Evolutionary conservation across 92 coral and sea anemone genomes (phyloP), one percentile per base, ranked within the genome.

Genomic region (Paramuricea clavata): DNA sequence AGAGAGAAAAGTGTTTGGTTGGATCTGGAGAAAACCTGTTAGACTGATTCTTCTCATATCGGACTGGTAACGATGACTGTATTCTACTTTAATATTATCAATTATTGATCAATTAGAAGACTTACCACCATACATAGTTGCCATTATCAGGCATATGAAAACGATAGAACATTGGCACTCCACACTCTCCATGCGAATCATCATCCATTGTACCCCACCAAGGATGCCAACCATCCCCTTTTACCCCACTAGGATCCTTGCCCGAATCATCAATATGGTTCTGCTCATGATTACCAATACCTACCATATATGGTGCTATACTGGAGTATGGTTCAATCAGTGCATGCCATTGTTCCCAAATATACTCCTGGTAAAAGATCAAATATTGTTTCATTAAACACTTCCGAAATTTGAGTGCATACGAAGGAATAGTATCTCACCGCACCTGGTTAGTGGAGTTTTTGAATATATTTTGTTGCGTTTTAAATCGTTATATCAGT

Each of bases 61-160:
- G n/a, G n/a, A n/a, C n/a, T n/a, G n/a, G n/a, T n/a, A n/a, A n/a
- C n/a, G n/a, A n/a, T n/a, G n/a, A n/a, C n/a, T n/a, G n/a, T n/a
- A n/a, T n/a, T n/a, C n/a, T n/a, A n/a, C n/a, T n/a, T n/a, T n/a
- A n/a, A n/a, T n/a, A n/a, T n/a, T n/a, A n/a, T n/a, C n/a, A n/a
- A n/a, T 13, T 27, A 3, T 5, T 21, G 28, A 52, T 13, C 41
- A 43, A 82, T 25, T 82, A 33, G 36, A 42, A 25, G 0, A 28
- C 56, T 69, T 81, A 95, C 98, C 98, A 95, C 97, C 97, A 95
- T 17, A 94, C 88, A 42, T 89, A 81, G 86, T 94, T 93, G 44
- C 98, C 98, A 85, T 89, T 93, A 47, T 95, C 98, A 27, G 98
- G 98, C 98, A 95, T 94, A 76, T 95, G 98, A 67, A 95, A 95